phyloP scores from a whole-genome alignment of 2,888 invertebrate genomes.

The Ferrisia virgata region DNA sequence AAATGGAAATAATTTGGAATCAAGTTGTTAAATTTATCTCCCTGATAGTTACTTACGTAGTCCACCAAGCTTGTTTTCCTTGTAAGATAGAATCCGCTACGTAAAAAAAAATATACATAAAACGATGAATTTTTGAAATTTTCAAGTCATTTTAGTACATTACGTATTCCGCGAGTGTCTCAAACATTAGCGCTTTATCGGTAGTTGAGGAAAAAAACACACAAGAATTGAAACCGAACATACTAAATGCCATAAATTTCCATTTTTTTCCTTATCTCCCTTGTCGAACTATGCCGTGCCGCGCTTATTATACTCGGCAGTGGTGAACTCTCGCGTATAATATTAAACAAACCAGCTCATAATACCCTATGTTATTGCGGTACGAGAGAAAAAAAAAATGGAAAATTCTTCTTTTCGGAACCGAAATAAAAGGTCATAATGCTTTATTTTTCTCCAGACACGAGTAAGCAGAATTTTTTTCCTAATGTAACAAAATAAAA shows the following conservation, averaged over 20 bases:
- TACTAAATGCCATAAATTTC: conserved; percentile 15
- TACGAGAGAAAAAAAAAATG: background rate
- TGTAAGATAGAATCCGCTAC: background rate
- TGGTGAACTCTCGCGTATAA: background rate
- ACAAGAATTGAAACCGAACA: background rate
- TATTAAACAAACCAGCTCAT: background rate
- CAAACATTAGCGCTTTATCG: background rate
- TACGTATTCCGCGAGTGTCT: background rate
- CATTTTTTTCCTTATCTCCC: background rate
- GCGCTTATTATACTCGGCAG: background rate
- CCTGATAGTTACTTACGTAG: background rate
- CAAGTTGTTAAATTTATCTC: background rate
- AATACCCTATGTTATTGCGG: background rate
- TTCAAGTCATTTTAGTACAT: background rate
- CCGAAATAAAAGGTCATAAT: conserved; percentile 15
- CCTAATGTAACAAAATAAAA: background rate
- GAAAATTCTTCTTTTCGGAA: background rate
- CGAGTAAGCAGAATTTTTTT: background rate
- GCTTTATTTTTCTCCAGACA: background rate
- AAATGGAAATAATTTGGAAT: background rate
- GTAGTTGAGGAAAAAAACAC: background rate
- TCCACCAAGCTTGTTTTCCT: background rate
- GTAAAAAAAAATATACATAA: background rate
- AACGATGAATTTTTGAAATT: background rate
- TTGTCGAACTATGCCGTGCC: background rate